Percentiles rank a stretch among this genome's conserved stretches.
phyloP scores from a whole-genome alignment of 2,113 vertebrate species.

The Pseudorectes ferrugineus region DNA sequence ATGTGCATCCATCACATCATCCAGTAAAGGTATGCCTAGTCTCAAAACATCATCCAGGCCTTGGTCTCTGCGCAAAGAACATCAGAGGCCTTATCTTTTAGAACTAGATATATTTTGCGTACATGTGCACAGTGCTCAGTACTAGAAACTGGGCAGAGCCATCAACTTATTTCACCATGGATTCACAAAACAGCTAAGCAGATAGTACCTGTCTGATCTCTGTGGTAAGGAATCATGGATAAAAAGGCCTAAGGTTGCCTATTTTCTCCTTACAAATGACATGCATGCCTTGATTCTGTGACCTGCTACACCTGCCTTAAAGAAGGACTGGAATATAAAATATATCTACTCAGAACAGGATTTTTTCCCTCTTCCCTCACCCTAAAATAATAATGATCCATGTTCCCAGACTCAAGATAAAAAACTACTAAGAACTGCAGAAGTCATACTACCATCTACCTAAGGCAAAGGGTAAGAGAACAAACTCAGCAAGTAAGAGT shows the following conservation, averaged over 20 bases:
- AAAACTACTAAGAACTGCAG: neutral
- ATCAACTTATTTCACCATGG: neutral
- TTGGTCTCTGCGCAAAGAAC: neutral
- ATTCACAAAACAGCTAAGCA: neutral
- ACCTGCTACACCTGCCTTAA: neutral
- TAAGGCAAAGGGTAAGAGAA: neutral
- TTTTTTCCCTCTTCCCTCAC: neutral
- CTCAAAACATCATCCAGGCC: neutral
- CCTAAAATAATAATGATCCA: neutral
- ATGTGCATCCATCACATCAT: neutral
- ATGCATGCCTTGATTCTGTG: neutral
- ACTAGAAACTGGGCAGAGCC: neutral
- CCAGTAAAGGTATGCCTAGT: neutral
- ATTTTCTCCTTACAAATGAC: neutral
- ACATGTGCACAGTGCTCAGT: neutral
- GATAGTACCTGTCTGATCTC: neutral
- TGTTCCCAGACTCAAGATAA: neutral
- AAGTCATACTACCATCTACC: neutral
- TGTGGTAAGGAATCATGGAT: neutral
- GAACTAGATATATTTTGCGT: neutral
- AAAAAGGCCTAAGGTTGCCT: neutral
- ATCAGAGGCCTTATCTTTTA: neutral
- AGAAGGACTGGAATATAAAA: neutral
- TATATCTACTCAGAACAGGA: neutral
- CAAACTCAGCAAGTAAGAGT: neutral